Evolutionary conservation across 2,113 vertebrate genomes (phyloP).

Genomic region (Mobula birostris): DNA sequence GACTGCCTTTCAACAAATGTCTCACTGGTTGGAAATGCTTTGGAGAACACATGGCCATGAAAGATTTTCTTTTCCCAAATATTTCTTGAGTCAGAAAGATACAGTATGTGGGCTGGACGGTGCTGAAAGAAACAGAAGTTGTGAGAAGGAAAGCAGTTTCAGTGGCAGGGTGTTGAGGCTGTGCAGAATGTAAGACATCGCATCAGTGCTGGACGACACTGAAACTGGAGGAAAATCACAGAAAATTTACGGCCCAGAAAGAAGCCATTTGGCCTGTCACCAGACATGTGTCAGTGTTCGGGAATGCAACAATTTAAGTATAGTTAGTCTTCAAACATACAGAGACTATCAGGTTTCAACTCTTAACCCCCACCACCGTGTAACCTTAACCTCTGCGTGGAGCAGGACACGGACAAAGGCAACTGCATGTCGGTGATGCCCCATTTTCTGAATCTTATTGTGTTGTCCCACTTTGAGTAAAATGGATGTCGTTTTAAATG

Average conservation of each 20-base stretch:
- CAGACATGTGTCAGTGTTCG: conserved; percentile 2
- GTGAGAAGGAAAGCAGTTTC: neutral
- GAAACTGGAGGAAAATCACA: no score
- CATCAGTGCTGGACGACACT: neutral
- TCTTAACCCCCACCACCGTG: neutral
- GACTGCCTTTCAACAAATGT: neutral
- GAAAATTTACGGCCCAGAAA: no score
- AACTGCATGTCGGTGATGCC: neutral
- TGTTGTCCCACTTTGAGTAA: neutral
- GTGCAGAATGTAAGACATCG: neutral
- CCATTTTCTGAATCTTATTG: neutral
- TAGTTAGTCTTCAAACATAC: conserved; percentile 27
- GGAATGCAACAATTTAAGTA: conserved; percentile 18
- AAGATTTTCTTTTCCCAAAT: neutral
- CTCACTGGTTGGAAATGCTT: neutral
- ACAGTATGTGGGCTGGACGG: no score
- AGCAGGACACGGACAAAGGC: neutral
- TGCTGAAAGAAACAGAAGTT: neutral
- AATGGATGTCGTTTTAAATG: neutral
- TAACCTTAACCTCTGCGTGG: neutral
- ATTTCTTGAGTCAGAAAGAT: no score
- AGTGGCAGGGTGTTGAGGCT: neutral
- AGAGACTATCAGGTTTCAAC: conserved; percentile 25
- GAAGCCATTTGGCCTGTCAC: no score
- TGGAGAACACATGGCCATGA: neutral